A percentile compares a stretch with the other conserved stretches of the same genome.
Evolutionary conservation across 2,888 invertebrate species (phyloP).

Genomic region (Parnassius apollo): DNA sequence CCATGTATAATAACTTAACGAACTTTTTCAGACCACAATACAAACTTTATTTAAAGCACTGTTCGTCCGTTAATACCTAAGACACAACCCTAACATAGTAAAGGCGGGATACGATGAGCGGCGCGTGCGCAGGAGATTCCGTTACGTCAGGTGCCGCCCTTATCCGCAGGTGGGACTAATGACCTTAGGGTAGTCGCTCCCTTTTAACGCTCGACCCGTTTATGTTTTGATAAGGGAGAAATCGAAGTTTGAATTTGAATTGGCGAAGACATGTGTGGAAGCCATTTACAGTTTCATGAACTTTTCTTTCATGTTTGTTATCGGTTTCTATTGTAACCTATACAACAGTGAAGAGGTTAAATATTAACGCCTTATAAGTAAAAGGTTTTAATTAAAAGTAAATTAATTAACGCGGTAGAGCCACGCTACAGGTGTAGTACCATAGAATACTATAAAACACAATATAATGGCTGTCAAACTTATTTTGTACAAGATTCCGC

Average conservation of each 20-base stretch:
- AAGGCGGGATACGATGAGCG: constrained; percentile 45
- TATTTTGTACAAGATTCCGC: no score
- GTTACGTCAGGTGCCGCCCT: constrained; percentile 65
- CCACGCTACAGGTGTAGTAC: no score
- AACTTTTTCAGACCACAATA: background rate
- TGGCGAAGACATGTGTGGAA: constrained; percentile 7
- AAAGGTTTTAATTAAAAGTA: no score
- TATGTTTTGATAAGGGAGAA: constrained; percentile 21
- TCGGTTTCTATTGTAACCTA: background rate
- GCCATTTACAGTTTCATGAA: constrained; percentile 21
- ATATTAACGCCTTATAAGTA: no score
- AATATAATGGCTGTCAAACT: no score
- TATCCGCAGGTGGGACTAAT: constrained; percentile 29
- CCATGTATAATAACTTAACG: background rate
- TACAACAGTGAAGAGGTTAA: no score
- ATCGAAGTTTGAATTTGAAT: constrained; percentile 13
- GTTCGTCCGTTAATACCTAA: background rate
- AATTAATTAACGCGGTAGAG: no score
- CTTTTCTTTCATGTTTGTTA: background rate
- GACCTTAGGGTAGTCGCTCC: constrained; percentile 28
- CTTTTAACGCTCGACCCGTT: constrained; percentile 21
- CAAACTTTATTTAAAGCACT: background rate
- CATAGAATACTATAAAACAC: no score
- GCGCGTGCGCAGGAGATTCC: constrained; percentile 60
- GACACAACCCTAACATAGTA: constrained; percentile 29